These are phyloP conservation scores for Lacerta bilineata DNA, from an alignment of 2,797 vertebrate genomes.

Conservation along the genomic window DNA sequence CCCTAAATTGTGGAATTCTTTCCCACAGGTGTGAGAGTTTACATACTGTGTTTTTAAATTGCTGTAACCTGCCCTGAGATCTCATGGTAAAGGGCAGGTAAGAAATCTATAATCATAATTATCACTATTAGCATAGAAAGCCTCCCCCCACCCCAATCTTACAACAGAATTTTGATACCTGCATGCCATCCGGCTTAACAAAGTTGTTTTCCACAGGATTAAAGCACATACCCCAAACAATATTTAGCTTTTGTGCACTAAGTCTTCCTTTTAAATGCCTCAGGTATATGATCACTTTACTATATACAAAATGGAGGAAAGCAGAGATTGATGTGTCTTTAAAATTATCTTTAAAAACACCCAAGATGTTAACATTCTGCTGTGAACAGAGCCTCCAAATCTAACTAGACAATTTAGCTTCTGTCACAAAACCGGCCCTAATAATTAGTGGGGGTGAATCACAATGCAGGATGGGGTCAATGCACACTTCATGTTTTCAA, in stretches of 20 bases:
- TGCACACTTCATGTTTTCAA: not conserved
- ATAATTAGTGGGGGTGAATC: too few species aligned
- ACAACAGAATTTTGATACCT: not conserved
- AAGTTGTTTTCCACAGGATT: not conserved
- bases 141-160: not conserved
- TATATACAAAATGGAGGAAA: not conserved
- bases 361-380: rapidly evolving
- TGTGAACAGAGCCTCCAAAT: not conserved
- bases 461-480: not conserved
- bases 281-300: not conserved
- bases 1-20: not conserved
- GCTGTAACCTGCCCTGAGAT: too few species aligned
- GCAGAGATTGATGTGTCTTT: too few species aligned
- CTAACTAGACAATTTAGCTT: not conserved
- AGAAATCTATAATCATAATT: too few species aligned
- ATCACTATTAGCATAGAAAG: too few species aligned
- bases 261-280: not conserved
- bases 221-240: not conserved
- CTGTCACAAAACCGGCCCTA: not conserved
- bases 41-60: too few species aligned
- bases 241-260: not conserved
- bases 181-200: not conserved
- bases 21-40: too few species aligned
- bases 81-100: too few species aligned
- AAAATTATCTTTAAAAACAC: not conserved